Percentiles rank a stretch among this genome's conserved stretches.
These are phyloP conservation scores for Bufo bufo DNA, from an alignment of 2,113 vertebrate species.

Conservation along the genomic window DNA sequence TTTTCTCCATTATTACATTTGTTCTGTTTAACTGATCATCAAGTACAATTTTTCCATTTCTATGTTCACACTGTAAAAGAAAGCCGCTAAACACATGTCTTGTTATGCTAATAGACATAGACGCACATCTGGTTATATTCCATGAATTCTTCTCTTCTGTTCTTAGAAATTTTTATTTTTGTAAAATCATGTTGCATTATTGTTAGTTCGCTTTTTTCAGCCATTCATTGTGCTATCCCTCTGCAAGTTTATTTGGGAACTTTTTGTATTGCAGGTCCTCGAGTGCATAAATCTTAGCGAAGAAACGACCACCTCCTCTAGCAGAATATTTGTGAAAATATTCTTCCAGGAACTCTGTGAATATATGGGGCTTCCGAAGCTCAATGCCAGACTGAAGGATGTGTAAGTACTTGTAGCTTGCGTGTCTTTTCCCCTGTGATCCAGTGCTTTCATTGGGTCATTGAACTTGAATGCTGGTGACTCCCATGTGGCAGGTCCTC, in stretches of 20 bases:
- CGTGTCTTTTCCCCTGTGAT: neutral
- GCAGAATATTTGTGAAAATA: constrained; percentile 98
- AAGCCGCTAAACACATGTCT: neutral
- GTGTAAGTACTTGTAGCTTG: constrained; percentile 72
- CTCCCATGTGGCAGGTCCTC: neutral
- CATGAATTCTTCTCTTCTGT: neutral
- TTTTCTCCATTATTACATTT: too few species aligned
- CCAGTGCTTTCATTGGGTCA: neutral
- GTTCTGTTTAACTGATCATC: too few species aligned
- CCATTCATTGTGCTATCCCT: neutral
- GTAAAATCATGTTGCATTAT: neutral
- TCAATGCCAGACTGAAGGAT: constrained; percentile 95
- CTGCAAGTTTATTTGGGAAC: constrained; percentile 20
- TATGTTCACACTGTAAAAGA: too few species aligned
- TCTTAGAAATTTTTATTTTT: neutral
- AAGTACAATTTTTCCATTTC: too few species aligned
- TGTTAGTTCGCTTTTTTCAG: neutral
- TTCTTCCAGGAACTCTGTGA: constrained; percentile 98
- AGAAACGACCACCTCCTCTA: constrained; percentile 96
- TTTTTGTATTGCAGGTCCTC: constrained; percentile 80
- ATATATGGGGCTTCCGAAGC: constrained; percentile 96
- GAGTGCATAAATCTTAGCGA: constrained; percentile 94
- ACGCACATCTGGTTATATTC: neutral
- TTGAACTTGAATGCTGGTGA: neutral
- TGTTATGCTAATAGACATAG: neutral